phyloP scores from a whole-genome alignment of 2,113 vertebrate species.

The Hydrolagus affinis region DNA sequence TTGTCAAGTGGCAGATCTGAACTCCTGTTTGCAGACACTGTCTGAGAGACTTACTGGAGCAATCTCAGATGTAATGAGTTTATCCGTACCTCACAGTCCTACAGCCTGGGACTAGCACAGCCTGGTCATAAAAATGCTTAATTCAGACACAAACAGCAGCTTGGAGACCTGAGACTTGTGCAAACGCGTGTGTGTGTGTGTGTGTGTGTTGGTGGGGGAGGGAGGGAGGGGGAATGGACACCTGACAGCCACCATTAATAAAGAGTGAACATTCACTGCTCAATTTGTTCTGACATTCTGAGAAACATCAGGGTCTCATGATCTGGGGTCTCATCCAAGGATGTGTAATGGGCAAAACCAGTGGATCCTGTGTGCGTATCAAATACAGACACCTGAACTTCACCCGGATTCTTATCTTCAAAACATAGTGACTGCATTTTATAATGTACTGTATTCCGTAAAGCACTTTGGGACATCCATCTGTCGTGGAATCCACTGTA shows the following conservation, averaged over 20 bases:
- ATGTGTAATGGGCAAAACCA: too few species aligned
- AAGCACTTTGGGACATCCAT: too few species aligned
- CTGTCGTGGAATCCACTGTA: too few species aligned
- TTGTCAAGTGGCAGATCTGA: constrained; percentile 3
- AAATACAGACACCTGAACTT: too few species aligned
- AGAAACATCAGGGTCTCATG: too few species aligned
- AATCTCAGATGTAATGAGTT: background rate
- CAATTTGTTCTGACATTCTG: background rate
- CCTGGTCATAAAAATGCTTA: constrained; percentile 18
- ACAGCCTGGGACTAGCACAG: background rate
- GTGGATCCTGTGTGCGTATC: too few species aligned
- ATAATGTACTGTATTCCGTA: too few species aligned
- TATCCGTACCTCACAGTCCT: background rate
- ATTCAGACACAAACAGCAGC: background rate
- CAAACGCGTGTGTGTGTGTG: background rate
- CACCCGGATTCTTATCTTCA: too few species aligned
- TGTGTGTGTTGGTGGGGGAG: too few species aligned
- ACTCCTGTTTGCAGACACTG: constrained; percentile 26
- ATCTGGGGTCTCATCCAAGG: too few species aligned
- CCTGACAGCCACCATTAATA: background rate
- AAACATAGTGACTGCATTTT: too few species aligned
- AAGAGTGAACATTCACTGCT: constrained; percentile 1
- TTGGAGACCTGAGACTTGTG: background rate
- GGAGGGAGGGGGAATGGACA: background rate
- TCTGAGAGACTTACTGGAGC: constrained; percentile 22